phyloP scores from a whole-genome alignment of 2,888 invertebrate species.

The Hofmannophila pseudospretella region DNA sequence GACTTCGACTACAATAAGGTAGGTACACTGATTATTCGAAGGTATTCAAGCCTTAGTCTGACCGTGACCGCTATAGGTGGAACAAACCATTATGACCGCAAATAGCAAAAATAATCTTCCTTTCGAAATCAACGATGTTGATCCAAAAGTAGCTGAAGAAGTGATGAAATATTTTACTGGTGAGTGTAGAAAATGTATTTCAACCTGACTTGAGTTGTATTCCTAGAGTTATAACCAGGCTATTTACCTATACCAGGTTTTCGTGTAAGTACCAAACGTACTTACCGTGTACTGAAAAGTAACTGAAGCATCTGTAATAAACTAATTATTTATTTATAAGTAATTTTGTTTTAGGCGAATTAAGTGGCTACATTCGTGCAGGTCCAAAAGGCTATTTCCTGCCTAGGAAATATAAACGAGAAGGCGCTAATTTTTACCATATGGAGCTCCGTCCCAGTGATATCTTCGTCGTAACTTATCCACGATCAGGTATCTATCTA shows the following conservation, averaged over 20 bases:
- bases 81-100: background rate
- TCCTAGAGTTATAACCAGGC: too few relatives aligned
- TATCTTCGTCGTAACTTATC: conserved; percentile 50
- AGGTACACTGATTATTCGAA: too few relatives aligned
- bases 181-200: conserved; percentile 11
- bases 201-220: too few relatives aligned
- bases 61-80: too few relatives aligned
- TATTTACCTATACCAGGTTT: too few relatives aligned
- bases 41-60: too few relatives aligned
- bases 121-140: conserved; percentile 20
- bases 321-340: too few relatives aligned
- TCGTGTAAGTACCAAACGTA: too few relatives aligned
- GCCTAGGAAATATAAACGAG: conserved; percentile 74
- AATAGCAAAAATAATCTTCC: conserved; percentile 6
- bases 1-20: too few relatives aligned
- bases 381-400: conserved; percentile 82
- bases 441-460: conserved; percentile 80
- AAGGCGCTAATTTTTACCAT: conserved; percentile 79
- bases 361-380: conserved; percentile 80
- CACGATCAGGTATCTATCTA: conserved; percentile 6
- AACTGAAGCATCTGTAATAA: too few relatives aligned
- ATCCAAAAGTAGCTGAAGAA: conserved; percentile 18
- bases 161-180: conserved; percentile 30
- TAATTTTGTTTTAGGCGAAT: too few relatives aligned
- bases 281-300: too few relatives aligned